Evolutionary conservation across 2,888 invertebrate genomes (phyloP).

Genomic region (Papilio gigon): DNA sequence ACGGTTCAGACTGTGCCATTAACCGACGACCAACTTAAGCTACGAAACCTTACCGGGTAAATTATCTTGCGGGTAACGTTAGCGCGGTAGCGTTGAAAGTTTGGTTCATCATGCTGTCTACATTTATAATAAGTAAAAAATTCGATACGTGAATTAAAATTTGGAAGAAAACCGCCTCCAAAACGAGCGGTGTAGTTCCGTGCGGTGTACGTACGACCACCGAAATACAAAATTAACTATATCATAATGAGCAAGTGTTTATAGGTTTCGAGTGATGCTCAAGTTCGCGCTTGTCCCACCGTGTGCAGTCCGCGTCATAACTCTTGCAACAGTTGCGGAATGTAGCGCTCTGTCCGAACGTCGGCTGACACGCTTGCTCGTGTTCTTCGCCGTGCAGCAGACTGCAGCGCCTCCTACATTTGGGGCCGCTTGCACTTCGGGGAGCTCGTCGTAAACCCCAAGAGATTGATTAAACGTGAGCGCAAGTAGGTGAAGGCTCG

Average conservation of each 20-base stretch:
- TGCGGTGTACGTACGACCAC: background rate
- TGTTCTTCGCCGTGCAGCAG: background rate
- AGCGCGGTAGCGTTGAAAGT: background rate
- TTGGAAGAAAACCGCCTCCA: background rate
- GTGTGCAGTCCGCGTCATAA: background rate
- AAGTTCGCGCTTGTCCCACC: background rate
- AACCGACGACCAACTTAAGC: background rate
- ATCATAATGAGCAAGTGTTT: background rate
- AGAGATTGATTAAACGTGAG: conserved; percentile 2
- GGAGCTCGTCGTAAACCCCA: background rate
- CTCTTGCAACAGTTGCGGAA: background rate
- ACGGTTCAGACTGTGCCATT: background rate
- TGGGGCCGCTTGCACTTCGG: no score
- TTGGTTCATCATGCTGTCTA: background rate
- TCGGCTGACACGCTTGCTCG: background rate
- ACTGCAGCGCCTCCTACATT: background rate
- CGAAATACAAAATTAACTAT: background rate
- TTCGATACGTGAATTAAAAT: background rate
- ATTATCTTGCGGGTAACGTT: background rate
- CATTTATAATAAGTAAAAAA: background rate
- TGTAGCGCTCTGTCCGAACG: no score
- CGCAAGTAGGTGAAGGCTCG: conserved; percentile 63
- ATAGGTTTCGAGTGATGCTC: background rate
- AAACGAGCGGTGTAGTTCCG: background rate
- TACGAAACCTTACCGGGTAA: background rate